Evolutionary conservation across 2,797 vertebrate genomes (phyloP), one percentile per base, ranked within the genome.

Genomic region (Pangasius krempfi): DNA sequence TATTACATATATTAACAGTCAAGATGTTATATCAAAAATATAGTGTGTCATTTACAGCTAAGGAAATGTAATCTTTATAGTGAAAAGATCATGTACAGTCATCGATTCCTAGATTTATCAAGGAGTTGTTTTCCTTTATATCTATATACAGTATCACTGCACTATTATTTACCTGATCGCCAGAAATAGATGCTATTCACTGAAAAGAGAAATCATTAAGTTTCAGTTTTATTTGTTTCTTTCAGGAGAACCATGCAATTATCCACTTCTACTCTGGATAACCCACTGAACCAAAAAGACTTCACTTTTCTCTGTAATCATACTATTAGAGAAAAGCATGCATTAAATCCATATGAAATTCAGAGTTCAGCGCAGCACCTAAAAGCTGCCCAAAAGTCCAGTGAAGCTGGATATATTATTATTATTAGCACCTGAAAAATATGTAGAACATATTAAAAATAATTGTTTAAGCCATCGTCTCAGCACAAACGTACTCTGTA

Each of bases 181-280:
- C 16, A 56, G 52, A 79, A 79, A 79, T 79, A 79, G 76, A 20
- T 33, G 1, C 7, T 30, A 1, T 66, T 66, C 40, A n/a, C 0
- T 25, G 47, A 72, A 72, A 85, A 37, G 64, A 85, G 84, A 56
- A 85, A 37, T 72, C 18, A 56, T 27, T 2, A 25, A 8, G 66
- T 72, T 85, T 72, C 50, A 8, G 0, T 85, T 85, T 72, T 20
- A 13, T 25, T 72, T 27, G 18, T 68, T 70, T 9, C 33, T 85
- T 85, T 85, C 13, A 85, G 84, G 47, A 58, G 68, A 85, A 72
- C 68, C 66, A 73, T 4, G 30, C 18, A 73, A 40, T 85, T 58
- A 73, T 25, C 33, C 12, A 72, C 33, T 73, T 85, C 84, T 68
- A 73, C 68, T 27, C 2, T 47, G 58, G 58, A 22, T 16, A 73